Evolutionary conservation across 2,113 vertebrate genomes (phyloP), one percentile per base, ranked within the genome.

Genomic region (Azemiops feae): DNA sequence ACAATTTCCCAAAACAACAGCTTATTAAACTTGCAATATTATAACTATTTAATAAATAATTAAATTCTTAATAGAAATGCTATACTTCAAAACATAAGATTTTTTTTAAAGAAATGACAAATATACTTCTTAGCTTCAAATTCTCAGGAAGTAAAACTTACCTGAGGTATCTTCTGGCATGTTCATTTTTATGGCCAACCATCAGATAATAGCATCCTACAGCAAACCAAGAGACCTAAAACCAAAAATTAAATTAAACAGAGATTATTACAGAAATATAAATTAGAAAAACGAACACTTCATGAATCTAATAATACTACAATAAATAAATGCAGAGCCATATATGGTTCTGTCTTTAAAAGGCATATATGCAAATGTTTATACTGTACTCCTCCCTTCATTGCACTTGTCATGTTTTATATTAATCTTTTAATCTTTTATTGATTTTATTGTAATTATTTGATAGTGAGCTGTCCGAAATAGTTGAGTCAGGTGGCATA

Each of bases 201-300:
- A 99, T 99, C 92, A 99, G 98, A 97, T 99, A 99, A 92, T 99
- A 99, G 96, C 99, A 99, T 87, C 99, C 99, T 93, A 99, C 99
- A 88, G 99, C 99, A 98, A 99, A 99, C 99, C 99, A 99, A 1
- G 99, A 99, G 0, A 99, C 99, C 99, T 99, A 95, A 54, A 95
- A 93, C 93, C 52, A 85, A 94, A 95, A 95, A 0, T 55, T 90
- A 88, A 43, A 88, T 85, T 90, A 95, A 34, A 52, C 16, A 4
- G 2, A 94, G 12, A 20, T 74, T 60, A 89, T 18, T 74, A 69
- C 30, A 69, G 30, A 34, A 34, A 50, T 58, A 43, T 50, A 10
- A 50, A 54, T 58, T 47, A 87, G n/a, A 39, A 27, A 54, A 85
- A 16, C 7, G 57, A 89, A 89, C 39, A 90, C 4, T 90, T 50